phyloP scores from a whole-genome alignment of 2,888 invertebrate species.

The Drosophila buzzatii region DNA sequence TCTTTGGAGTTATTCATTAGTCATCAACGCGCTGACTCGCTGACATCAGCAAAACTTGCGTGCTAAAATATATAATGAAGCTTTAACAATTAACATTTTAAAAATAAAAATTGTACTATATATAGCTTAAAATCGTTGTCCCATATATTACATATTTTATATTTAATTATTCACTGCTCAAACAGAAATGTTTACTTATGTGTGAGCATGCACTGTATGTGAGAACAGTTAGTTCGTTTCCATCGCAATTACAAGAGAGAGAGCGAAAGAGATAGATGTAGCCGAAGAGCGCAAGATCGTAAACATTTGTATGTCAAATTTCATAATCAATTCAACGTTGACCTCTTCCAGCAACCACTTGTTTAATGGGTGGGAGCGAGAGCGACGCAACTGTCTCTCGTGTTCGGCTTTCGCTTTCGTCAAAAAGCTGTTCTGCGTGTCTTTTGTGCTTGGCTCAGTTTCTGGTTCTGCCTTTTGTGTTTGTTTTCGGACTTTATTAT shows the following conservation, averaged over 20 bases:
- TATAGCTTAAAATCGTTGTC: not conserved
- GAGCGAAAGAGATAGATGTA: not conserved
- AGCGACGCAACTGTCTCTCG: slow-evolving; percentile 10
- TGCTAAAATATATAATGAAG: slow-evolving; percentile 31
- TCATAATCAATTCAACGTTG: slow-evolving; percentile 53
- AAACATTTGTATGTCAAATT: slow-evolving; percentile 52
- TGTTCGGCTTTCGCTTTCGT: slow-evolving; percentile 64
- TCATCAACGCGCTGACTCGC: slow-evolving; percentile 34
- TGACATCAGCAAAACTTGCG: slow-evolving; percentile 49
- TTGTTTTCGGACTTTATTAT: slow-evolving; percentile 28
- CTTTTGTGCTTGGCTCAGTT: slow-evolving; percentile 24
- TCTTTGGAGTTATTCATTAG: slow-evolving; percentile 23
- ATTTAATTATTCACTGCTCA: not conserved
- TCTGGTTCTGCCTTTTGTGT: slow-evolving; percentile 23
- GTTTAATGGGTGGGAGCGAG: slow-evolving; percentile 24
- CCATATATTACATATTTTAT: not conserved
- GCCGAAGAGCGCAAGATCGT: slow-evolving; percentile 31
- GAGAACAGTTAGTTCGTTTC: slow-evolving; percentile 16
- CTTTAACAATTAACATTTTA: not conserved
- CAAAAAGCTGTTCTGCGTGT: slow-evolving; percentile 56
- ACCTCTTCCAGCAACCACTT: slow-evolving; percentile 55
- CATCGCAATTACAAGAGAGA: not conserved
- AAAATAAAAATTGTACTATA: no score
- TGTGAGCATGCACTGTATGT: not conserved
- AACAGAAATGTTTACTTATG: not conserved